Evolutionary conservation across 2,888 invertebrate species (phyloP).

Genomic region (Danaus chrysippus): DNA sequence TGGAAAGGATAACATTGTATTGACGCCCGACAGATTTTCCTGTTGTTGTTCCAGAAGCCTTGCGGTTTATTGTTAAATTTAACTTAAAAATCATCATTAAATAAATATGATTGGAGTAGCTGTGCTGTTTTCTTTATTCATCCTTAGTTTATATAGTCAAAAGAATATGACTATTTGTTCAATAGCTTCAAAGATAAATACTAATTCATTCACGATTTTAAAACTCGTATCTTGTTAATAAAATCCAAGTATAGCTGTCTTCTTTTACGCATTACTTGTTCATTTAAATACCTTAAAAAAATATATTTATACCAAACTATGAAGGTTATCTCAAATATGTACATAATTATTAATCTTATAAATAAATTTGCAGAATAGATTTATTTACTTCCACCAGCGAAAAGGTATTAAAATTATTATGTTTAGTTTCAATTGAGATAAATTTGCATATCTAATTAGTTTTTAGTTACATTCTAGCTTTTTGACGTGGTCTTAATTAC

Average conservation of each 20-base stretch:
- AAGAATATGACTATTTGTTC: no score
- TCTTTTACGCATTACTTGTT: background rate
- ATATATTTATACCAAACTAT: background rate
- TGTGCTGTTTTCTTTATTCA: background rate
- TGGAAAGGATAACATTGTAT: conserved; percentile 45
- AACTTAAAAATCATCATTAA: conserved; percentile 8
- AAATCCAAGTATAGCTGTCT: no score
- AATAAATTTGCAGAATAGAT: conserved; percentile 11
- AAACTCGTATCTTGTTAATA: no score
- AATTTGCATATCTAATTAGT: conserved; percentile 35
- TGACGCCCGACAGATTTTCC: conserved; percentile 24
- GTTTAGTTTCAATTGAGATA: conserved; percentile 26
- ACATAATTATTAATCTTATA: background rate
- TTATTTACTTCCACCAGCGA: conserved; percentile 16
- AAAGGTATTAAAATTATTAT: conserved; percentile 26
- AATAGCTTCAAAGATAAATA: no score
- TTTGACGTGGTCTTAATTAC: conserved; percentile 33
- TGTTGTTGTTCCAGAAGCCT: conserved; percentile 13
- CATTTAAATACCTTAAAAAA: background rate
- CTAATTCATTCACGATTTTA: no score
- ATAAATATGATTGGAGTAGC: conserved; percentile 1
- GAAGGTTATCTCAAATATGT: background rate
- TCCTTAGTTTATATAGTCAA: background rate
- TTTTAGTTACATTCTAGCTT: conserved; percentile 36
- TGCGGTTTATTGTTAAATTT: conserved; percentile 15